phyloP scores from a whole-genome alignment of 2,888 invertebrate species.

The Phyllotreta striolata region DNA sequence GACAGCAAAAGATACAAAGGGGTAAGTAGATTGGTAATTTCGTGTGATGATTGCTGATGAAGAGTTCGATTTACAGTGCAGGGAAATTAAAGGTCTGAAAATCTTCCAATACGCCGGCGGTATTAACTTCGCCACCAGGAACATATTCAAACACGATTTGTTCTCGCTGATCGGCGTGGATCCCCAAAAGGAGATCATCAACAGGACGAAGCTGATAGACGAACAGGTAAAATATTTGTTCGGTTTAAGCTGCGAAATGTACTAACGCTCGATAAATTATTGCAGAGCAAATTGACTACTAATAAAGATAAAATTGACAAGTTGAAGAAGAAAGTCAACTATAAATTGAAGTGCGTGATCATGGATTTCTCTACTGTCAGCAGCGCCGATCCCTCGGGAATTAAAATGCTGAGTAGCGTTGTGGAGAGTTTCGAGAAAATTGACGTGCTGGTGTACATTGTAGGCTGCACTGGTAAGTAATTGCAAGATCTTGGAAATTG shows the following conservation, averaged over 20 bases:
- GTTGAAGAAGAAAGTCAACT: constrained; percentile 50
- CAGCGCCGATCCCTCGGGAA: constrained; percentile 72
- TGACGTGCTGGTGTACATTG: constrained; percentile 65
- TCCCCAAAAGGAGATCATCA: constrained; percentile 61
- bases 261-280: background rate
- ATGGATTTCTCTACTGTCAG: constrained; percentile 71
- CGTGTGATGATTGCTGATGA: too few relatives aligned
- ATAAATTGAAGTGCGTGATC: constrained; percentile 59
- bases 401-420: constrained; percentile 64
- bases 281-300: background rate
- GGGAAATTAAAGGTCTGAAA: constrained; percentile 70
- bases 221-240: constrained; percentile 50
- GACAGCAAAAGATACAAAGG: constrained; percentile 70
- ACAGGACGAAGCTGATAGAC: constrained; percentile 56
- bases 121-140: constrained; percentile 72
- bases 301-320: constrained; percentile 42
- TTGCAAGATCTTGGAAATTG: background rate
- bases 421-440: constrained; percentile 65
- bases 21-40: constrained; percentile 55
- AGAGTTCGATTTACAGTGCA: constrained; percentile 61
- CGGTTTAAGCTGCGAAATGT: constrained; percentile 5
- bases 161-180: constrained; percentile 64
- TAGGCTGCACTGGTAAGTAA: constrained; percentile 52
- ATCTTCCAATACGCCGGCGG: constrained; percentile 75
- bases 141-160: constrained; percentile 66